Evolutionary conservation across 2,113 vertebrate genomes (phyloP).

Genomic region (Potamarius usumacintae): DNA sequence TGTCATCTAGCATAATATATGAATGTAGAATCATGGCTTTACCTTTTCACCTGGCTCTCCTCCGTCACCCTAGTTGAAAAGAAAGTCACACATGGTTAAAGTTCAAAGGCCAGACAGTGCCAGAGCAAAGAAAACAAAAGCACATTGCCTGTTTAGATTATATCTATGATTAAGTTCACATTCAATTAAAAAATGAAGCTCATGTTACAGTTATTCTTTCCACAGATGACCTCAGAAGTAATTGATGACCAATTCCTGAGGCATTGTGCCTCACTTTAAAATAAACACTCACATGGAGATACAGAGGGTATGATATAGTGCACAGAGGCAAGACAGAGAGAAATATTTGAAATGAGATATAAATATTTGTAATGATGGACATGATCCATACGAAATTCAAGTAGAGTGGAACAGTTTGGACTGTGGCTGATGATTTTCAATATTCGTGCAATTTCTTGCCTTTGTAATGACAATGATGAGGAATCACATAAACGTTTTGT

Average conservation of each 20-base stretch:
- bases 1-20: background rate
- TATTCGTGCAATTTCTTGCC: conserved; percentile 8
- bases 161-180: conserved; percentile 65
- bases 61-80: conserved; percentile 86
- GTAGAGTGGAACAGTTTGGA: conserved; percentile 10
- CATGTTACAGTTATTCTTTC: conserved; percentile 51
- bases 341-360: conserved; percentile 26
- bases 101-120: conserved; percentile 33
- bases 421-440: conserved; percentile 8
- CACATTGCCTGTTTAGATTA: conserved; percentile 59
- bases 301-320: conserved; percentile 13
- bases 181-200: conserved; percentile 58
- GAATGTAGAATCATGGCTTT: conserved; percentile 53
- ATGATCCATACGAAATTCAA: conserved; percentile 14
- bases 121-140: conserved; percentile 37
- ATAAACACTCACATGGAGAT: conserved; percentile 38
- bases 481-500: background rate
- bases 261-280: conserved; percentile 30
- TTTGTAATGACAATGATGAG: background rate
- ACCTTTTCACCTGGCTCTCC: conserved; percentile 96
- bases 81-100: conserved; percentile 62
- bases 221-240: conserved; percentile 39
- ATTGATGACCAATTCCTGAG: conserved; percentile 15
- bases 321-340: background rate
- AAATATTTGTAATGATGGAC: conserved; percentile 29